Base-by-base conservation (phyloP, 1,140 invertebrate species). In the Drosophila rhopaloa region DNA sequence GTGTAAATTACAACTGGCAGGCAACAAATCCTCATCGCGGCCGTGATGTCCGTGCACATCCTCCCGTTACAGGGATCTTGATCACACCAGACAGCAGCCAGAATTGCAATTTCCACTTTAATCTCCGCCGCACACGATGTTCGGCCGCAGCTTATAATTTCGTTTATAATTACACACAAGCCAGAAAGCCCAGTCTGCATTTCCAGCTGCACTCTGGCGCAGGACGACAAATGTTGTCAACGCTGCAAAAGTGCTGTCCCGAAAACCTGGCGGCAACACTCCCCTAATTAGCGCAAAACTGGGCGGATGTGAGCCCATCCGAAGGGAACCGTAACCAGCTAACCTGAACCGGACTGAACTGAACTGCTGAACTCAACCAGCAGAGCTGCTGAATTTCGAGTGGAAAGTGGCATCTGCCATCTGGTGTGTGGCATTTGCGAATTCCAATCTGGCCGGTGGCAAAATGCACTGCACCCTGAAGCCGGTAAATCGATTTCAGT, bases 101-200 rank as follows among this genome's bases (percentile, higher is more conserved):
- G 65, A 85, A 85, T 86, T 73, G 80, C 74, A 90, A 89, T 89
- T 84, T 89, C 85, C 84, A 81, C 63, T 75, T 89, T 81, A 89
- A 90, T 89, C 81, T 90, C 81, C 85, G 85, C 60, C 75, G 55
- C 54, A 59, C 56, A 47, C 61, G 29, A 11, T 10, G 24, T 19
- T n/a, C 13, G 61, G 62, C 66, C 84, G 59, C 84, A 89, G 84
- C 81, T 89, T 84, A 89, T 90, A 84, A 90, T 89, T 89, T 81
- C 80, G 85, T 76, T 89, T 90, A 89, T 89, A 89, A 89, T 89
- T 89, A 90, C 85, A 83, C 76, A 65, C 66, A 81, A 83, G 40
- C 60, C 51, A 54, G 59, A 67, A 81, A 55, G 47, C 59, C 71
- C 72, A 58, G 85, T 74, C 63, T 79, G 41, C 58, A 61, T 57